Evolutionary conservation across 2,113 vertebrate species (phyloP).

Genomic region (Nibea coibor): DNA sequence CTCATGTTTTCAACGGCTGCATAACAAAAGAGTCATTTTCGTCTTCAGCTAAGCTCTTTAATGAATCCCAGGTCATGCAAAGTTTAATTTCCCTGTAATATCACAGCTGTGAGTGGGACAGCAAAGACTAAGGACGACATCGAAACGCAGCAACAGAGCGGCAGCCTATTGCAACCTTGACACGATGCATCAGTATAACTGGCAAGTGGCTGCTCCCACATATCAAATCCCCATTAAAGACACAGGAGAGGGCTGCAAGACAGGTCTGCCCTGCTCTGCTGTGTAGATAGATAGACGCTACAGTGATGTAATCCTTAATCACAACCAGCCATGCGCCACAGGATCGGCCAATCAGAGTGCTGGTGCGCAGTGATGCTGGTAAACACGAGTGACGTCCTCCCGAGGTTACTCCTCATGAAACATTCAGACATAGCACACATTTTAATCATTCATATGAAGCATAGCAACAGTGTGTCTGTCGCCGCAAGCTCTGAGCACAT

Average conservation of each 20-base stretch:
- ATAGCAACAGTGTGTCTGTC: conserved; percentile 56
- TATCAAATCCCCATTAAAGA: conserved; percentile 45
- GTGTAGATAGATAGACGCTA: conserved; percentile 21
- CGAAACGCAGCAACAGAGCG: conserved; percentile 18
- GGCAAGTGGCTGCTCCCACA: conserved; percentile 36
- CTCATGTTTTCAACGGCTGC: conserved; percentile 27
- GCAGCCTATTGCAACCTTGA: conserved; percentile 29
- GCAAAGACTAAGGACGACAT: conserved; percentile 24
- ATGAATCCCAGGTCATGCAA: conserved; percentile 47
- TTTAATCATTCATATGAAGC: conserved; percentile 75
- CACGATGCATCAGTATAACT: conserved; percentile 11
- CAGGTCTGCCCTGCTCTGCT: background rate
- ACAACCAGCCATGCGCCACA: conserved; percentile 42
- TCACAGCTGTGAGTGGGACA: conserved; percentile 30
- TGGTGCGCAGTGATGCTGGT: conserved; percentile 44
- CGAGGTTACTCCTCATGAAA: conserved; percentile 71
- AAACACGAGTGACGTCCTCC: conserved; percentile 57
- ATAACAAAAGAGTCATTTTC: conserved; percentile 25
- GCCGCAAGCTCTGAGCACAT: background rate
- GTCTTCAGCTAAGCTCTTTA: conserved; percentile 34
- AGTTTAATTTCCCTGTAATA: conserved; percentile 43
- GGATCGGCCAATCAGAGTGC: conserved; percentile 53
- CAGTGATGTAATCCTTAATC: conserved; percentile 67
- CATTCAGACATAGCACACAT: conserved; percentile 70
- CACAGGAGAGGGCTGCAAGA: conserved; percentile 1